phyloP scores from a whole-genome alignment of 2,888 invertebrate species.

The Drosophila paranaensis region DNA sequence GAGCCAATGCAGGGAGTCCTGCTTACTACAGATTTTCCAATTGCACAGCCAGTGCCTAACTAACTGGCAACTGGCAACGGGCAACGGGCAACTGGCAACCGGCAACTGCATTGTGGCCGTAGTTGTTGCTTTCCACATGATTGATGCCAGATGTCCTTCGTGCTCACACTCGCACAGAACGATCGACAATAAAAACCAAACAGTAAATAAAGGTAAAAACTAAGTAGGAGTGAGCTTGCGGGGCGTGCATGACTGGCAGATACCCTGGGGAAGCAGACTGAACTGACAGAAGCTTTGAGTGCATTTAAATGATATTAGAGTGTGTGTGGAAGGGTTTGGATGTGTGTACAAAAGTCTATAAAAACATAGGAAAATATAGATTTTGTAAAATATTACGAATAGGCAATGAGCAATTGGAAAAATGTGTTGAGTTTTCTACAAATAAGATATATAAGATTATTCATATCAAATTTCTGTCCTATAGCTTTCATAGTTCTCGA shows the following conservation, averaged over 20 bases:
- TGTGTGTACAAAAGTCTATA: background rate
- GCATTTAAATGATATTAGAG: background rate
- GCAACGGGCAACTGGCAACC: constrained; percentile 18
- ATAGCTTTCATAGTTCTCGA: background rate
- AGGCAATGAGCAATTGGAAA: background rate
- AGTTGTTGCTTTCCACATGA: constrained; percentile 79
- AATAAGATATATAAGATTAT: background rate
- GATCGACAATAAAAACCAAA: constrained; percentile 46
- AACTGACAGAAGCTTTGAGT: background rate
- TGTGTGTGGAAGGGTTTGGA: background rate
- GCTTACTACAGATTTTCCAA: constrained; percentile 33
- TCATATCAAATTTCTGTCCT: background rate
- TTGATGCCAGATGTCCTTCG: constrained; percentile 74
- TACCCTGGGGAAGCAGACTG: background rate
- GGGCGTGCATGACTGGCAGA: background rate
- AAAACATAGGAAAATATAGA: background rate
- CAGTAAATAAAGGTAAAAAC: constrained; percentile 33
- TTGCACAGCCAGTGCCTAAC: constrained; percentile 38
- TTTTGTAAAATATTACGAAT: background rate
- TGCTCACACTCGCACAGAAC: constrained; percentile 14
- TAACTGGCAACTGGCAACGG: constrained; percentile 48
- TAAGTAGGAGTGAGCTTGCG: background rate
- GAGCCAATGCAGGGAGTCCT: constrained; percentile 15
- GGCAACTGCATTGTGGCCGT: constrained; percentile 47
- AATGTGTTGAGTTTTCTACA: background rate